Conservation (phyloP, 2,888 invertebrate genomes). For the Epicampocera succincta region DNA sequence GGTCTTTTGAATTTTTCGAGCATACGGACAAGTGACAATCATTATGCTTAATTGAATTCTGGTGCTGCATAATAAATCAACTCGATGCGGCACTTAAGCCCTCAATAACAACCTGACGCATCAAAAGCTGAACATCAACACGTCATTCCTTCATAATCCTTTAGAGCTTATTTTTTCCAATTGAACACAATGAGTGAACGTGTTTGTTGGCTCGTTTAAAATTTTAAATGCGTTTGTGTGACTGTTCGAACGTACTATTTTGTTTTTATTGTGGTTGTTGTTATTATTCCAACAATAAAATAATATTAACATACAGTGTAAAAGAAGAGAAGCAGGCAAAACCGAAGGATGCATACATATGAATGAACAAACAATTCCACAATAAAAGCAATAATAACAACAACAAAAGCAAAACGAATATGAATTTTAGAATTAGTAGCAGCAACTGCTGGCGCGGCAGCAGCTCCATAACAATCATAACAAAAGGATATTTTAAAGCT, state of each 20-base stretch:
- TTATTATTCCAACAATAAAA: constrained; percentile 45
- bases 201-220: neutral
- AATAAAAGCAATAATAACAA: constrained; percentile 38
- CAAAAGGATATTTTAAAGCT: constrained; percentile 65
- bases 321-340: constrained; percentile 29
- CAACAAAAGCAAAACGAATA: constrained; percentile 38
- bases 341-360: constrained; percentile 51
- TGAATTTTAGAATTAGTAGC: constrained; percentile 40
- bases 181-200: constrained; percentile 52
- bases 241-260: neutral
- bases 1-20: constrained; percentile 72
- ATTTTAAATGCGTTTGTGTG: neutral
- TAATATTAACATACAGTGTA: constrained; percentile 22
- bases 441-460: constrained; percentile 27
- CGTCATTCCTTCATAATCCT: constrained; percentile 70
- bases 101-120: constrained; percentile 74
- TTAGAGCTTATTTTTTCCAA: constrained; percentile 66
- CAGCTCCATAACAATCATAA: constrained; percentile 67
- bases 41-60: constrained; percentile 80
- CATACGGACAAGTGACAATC: constrained; percentile 81
- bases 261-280: constrained; percentile 33
- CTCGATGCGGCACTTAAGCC: constrained; percentile 78
- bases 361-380: constrained; percentile 66
- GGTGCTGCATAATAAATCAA: constrained; percentile 80
- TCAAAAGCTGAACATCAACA: constrained; percentile 70